Conservation (phyloP, 2,113 vertebrate species). For the Murina feae region DNA sequence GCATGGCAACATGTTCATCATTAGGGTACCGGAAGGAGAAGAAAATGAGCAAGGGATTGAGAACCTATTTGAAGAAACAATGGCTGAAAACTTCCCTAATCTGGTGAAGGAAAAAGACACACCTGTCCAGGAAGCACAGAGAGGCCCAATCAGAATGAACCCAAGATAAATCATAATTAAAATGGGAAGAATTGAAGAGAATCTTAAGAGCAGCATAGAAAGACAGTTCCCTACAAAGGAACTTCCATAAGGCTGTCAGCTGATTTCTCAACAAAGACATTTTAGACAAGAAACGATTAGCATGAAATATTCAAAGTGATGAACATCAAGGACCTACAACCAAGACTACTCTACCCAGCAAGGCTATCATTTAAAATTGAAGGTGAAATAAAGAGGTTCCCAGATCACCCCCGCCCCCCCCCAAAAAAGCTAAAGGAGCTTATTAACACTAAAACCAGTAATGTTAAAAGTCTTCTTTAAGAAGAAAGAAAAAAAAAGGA, state of each 20-base stretch:
- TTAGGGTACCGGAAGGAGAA: neutral
- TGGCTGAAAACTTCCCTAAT: neutral
- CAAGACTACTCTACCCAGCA: neutral
- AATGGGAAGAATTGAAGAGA: neutral
- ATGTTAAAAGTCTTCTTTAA: neutral
- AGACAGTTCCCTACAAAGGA: neutral
- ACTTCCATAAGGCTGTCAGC: neutral
- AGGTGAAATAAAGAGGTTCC: neutral
- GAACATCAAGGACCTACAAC: neutral
- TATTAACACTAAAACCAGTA: neutral
- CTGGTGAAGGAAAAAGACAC: neutral
- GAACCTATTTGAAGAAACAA: neutral
- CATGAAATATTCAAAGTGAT: neutral
- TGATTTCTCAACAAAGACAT: neutral
- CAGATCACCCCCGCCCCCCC: neutral
- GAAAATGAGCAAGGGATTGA: neutral
- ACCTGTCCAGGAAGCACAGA: neutral
- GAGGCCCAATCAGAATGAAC: neutral
- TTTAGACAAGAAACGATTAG: neutral
- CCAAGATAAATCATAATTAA: neutral
- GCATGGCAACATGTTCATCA: neutral
- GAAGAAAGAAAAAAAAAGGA: neutral
- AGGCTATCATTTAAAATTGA: neutral
- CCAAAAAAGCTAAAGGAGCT: neutral
- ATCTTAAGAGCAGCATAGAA: neutral